Conservation (phyloP, 1,140 invertebrate species). For the Hormaphis cornu region DNA sequence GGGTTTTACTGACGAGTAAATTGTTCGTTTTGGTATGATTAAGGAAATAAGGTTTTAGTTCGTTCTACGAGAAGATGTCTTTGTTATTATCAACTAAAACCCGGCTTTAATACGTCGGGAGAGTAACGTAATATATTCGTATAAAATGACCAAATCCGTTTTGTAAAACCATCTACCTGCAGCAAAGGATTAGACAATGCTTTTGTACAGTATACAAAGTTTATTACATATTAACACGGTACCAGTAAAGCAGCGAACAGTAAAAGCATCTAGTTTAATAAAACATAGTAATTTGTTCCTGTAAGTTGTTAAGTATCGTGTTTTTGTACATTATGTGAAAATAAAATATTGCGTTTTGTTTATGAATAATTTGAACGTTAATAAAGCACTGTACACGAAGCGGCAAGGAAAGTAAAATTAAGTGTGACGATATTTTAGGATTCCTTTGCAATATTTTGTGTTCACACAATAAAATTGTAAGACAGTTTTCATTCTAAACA, state of each 20-base stretch:
- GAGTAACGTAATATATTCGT: neutral
- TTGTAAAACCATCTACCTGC: neutral
- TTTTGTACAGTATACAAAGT: neutral
- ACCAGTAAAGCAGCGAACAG: too few species aligned
- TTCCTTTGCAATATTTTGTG: too few species aligned
- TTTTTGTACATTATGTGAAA: neutral
- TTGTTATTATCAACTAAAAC: neutral
- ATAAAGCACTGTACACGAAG: too few species aligned
- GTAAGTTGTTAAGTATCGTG: neutral
- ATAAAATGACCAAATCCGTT: neutral
- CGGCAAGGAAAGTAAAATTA: too few species aligned
- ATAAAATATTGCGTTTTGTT: neutral
- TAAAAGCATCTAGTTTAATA: neutral
- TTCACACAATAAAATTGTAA: too few species aligned
- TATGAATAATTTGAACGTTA: too few species aligned
- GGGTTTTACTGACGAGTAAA: too few species aligned
- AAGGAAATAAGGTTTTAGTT: too few species aligned
- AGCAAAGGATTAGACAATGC: neutral
- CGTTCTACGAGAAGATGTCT: neutral
- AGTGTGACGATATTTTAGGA: too few species aligned
- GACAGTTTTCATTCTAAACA: too few species aligned
- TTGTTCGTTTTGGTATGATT: too few species aligned
- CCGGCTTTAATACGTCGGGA: neutral
- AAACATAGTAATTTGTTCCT: neutral
- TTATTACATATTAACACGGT: too few species aligned